These are phyloP conservation scores for Choristoneura fumiferana DNA, from an alignment of 1,140 invertebrate species.

Conservation along the genomic window DNA sequence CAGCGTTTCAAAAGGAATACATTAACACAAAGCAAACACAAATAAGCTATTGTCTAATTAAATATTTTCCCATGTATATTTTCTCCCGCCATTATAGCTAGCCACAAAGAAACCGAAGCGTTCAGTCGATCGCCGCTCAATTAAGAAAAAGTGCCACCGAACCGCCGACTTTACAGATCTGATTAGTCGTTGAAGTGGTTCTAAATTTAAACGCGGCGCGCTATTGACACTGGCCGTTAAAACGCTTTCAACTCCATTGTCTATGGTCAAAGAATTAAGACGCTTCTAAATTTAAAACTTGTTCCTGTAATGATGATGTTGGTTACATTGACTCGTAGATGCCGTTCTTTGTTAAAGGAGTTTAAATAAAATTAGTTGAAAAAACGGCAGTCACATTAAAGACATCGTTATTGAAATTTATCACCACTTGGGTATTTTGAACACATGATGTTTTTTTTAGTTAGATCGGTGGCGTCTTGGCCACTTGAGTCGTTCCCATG, in stretches of 20 bases:
- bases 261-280: conserved; percentile 66
- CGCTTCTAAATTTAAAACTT: conserved; percentile 20
- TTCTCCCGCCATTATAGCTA: conserved; percentile 39
- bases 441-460: conserved; percentile 33
- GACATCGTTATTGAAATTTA: conserved; percentile 18
- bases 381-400: conserved; percentile 13
- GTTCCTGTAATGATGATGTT: not conserved
- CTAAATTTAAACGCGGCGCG: conserved; percentile 60
- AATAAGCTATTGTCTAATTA: conserved; percentile 77
- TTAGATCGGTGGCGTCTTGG: conserved; percentile 31
- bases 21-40: conserved; percentile 75
- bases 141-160: conserved; percentile 47
- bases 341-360: no score
- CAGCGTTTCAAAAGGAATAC: conserved; percentile 66
- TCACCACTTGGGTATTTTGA: conserved; percentile 7
- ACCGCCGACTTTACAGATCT: conserved; percentile 71
- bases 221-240: conserved; percentile 61
- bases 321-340: not conserved
- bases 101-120: conserved; percentile 58
- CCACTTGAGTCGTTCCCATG: conserved; percentile 70
- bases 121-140: conserved; percentile 40
- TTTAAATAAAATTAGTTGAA: no score
- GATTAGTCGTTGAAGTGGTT: conserved; percentile 70
- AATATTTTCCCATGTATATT: conserved; percentile 69
- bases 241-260: conserved; percentile 66